Conservation (phyloP, 2,113 vertebrate genomes). For the human (Homo sapiens) region GRCh38 chr14:85130501-85131000, state of each 20-base stretch:
- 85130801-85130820: neutral
- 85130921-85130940: neutral
- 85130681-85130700: neutral
- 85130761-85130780: neutral
- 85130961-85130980: neutral
- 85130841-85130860: neutral
- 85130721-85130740: neutral
- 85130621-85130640: too few species aligned
- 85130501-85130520: neutral
- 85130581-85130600: neutral
- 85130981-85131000: neutral
- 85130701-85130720: neutral
- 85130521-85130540: neutral
- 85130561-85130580: neutral
- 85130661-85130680: neutral
- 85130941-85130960: neutral
- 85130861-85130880: neutral
- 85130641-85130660: neutral
- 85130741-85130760: neutral
- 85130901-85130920: neutral
- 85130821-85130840: neutral
- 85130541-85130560: neutral
- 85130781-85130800: neutral
- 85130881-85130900: neutral
- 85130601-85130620: rapidly evolving